Evolutionary conservation across 2,888 invertebrate species (phyloP), one percentile per base, ranked within the genome.

Genomic region (Drosophila colorata): DNA sequence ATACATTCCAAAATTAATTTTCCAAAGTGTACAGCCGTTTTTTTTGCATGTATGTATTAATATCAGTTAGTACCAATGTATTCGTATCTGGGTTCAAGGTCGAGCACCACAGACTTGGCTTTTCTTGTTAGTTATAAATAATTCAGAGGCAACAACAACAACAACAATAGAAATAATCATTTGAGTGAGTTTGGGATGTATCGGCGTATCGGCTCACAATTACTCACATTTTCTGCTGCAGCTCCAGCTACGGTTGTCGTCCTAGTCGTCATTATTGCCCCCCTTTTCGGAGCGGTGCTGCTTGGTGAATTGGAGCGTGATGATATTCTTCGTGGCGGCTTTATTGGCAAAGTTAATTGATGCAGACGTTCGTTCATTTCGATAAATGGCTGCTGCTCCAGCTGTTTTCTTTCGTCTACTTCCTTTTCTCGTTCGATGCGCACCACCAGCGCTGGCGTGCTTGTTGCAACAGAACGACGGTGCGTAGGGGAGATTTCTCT

Each of bases 301-400:
- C 79, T 73, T 16, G 91, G 91, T 16, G 92, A 91, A 69, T 87
- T 91, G 48, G 91, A 91, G 51, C 91, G 91, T 44, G 91, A 92
- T 49, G 83, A 72, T 81, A 91, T 92, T 69, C 88, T 89, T 57
- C 92, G 90, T 28, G 92, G 92, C 28, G 92, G 92, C 52, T 89
- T 91, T 28, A 90, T 69, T 31, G 92, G 92, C 74, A 88, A 74
- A 40, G 49, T 35, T 51, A 76, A 58, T 72, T 87, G 87, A 25
- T 73, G 65, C 25, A 56, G 55, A 20, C 28, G 43, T 38, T 88
- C 86, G 38, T 74, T 64, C 69, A 74, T 75, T 74, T 90, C 87
- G 47, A 76, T 74, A 58, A 57, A 60, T 18, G 51, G 20, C n/a
- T 41, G 33, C 14, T 41, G 46, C 13, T 35, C 37, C 6, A 44